A percentile compares a stretch with the other conserved stretches of the same genome.
Conservation (phyloP, 1,140 invertebrate genomes). For the Popillia japonica region DNA sequence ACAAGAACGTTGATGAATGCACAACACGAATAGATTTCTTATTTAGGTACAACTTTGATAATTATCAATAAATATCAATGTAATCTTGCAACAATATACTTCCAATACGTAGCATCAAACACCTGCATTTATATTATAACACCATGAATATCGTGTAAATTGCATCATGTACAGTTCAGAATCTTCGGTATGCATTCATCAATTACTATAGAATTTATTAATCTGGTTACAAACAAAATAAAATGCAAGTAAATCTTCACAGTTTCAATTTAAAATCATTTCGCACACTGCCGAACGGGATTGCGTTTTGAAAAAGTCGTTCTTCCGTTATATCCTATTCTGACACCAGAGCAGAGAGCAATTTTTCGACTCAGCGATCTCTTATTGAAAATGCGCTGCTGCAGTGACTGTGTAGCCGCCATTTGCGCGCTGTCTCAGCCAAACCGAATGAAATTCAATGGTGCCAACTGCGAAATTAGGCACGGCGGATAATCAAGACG, state of each 20-base stretch:
- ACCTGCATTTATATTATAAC: no score
- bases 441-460: neutral
- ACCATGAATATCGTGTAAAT: no score
- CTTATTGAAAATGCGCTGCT: neutral
- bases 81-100: no score
- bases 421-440: neutral
- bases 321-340: neutral
- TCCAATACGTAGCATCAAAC: no score
- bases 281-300: neutral
- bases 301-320: neutral
- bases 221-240: neutral
- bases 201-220: neutral
- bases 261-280: neutral
- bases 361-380: neutral
- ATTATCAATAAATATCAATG: no score
- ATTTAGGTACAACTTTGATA: no score
- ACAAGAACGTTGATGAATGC: no score
- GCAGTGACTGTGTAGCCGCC: neutral
- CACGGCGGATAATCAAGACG: constrained; percentile 26
- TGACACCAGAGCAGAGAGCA: neutral
- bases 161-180: neutral
- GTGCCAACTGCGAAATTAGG: constrained; percentile 29
- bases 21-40: no score
- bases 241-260: neutral
- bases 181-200: neutral